Conservation (phyloP, 2,113 vertebrate species). For the Corythaixoides concolor region DNA sequence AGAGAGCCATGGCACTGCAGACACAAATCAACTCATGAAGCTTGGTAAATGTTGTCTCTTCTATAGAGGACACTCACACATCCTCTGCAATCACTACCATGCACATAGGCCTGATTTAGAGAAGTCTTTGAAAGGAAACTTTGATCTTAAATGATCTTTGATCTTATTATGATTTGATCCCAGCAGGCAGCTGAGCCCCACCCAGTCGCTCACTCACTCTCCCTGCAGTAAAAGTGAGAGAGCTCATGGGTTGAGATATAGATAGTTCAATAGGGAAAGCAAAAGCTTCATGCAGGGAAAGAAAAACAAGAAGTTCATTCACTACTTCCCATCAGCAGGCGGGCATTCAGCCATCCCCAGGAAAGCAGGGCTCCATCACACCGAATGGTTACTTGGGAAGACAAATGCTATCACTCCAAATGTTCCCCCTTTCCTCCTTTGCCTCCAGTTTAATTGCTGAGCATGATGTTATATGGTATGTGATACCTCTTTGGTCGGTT, state of each 20-base stretch:
- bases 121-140: not conserved
- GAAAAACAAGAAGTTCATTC: not conserved
- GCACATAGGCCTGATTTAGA: not conserved
- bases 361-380: not conserved
- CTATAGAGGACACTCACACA: not conserved
- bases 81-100: not conserved
- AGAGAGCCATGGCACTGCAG: not conserved
- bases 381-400: accelerated
- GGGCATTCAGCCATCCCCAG: not conserved
- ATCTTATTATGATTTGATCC: not conserved
- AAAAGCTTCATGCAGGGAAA: not conserved
- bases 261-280: not conserved
- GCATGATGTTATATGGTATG: too few relatives aligned
- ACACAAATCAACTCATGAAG: not conserved
- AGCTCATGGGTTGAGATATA: not conserved
- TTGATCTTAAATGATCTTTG: not conserved
- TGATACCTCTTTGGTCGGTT: not conserved
- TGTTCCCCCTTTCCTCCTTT: too few relatives aligned
- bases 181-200: not conserved
- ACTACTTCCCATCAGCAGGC: accelerated
- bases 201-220: accelerated
- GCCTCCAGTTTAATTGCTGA: not conserved
- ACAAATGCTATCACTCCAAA: accelerated
- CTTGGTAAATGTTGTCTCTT: not conserved
- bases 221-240: not conserved